phyloP scores from a whole-genome alignment of 2,113 vertebrate genomes.

The Coregonus clupeaformis region DNA sequence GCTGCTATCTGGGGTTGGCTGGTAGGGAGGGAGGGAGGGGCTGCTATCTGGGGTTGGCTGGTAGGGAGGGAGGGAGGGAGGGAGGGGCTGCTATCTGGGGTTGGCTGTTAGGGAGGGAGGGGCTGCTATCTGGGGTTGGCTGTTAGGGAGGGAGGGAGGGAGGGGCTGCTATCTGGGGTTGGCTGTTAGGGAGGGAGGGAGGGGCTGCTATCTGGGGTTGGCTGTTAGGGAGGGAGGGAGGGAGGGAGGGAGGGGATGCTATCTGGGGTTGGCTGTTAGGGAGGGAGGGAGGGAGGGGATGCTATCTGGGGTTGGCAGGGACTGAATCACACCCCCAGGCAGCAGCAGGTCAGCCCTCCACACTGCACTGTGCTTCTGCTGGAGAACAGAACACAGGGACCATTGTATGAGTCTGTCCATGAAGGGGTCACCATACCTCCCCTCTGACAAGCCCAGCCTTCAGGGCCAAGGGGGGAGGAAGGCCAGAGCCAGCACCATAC shows the following conservation, averaged over 20 bases:
- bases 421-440: conserved; percentile 54
- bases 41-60: too few species aligned
- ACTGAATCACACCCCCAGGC: conserved; percentile 19
- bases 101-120: conserved; percentile 35
- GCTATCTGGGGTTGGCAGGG: conserved; percentile 32
- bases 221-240: too few species aligned
- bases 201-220: not conserved
- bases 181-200: not conserved
- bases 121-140: too few species aligned
- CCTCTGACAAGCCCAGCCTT: conserved; percentile 44
- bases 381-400: conserved; percentile 45
- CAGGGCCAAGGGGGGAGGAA: conserved; percentile 1
- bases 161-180: too few species aligned
- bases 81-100: too few species aligned
- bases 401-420: conserved; percentile 55
- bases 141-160: too few species aligned
- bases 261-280: conserved; percentile 21
- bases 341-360: too few species aligned
- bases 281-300: conserved; percentile 23
- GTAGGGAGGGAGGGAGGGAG: too few species aligned
- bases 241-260: too few species aligned
- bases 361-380: conserved; percentile 4
- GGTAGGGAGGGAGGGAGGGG: conserved; percentile 24
- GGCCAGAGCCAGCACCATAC: not conserved
- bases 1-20: too few species aligned